Conservation (phyloP, 2,113 vertebrate species). For the Isichthys henryi region DNA sequence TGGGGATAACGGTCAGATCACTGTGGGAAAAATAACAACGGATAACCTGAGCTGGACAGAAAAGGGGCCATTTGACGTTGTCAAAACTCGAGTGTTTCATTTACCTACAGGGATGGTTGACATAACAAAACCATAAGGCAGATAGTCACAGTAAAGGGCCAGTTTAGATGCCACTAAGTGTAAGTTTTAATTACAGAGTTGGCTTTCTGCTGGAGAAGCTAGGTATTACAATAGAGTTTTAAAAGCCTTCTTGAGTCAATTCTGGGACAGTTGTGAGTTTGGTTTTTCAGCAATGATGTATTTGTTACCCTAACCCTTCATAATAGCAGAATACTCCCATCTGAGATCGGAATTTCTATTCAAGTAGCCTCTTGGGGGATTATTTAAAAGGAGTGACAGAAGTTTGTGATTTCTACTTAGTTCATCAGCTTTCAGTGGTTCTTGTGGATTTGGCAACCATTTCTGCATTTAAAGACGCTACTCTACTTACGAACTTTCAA, state of each 20-base stretch:
- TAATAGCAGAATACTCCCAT: background rate
- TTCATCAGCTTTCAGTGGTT: background rate
- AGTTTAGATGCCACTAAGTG: background rate
- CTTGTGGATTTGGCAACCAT: background rate
- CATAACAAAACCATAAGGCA: background rate
- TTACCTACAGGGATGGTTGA: background rate
- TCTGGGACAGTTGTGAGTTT: background rate
- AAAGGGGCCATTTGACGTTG: background rate
- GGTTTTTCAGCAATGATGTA: background rate
- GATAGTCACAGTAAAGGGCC: background rate
- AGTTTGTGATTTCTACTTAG: background rate
- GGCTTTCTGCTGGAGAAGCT: background rate
- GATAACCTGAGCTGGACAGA: background rate
- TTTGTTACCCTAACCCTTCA: background rate
- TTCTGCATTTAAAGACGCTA: background rate
- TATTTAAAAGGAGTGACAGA: background rate
- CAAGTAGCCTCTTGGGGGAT: background rate
- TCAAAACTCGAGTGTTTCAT: background rate
- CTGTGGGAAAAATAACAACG: background rate
- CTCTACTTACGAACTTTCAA: no score
- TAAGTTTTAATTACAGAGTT: background rate
- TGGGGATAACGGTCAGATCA: background rate
- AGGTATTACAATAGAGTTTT: background rate
- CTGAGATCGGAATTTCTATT: background rate
- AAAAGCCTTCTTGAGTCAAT: background rate